Percentiles rank a stretch among this genome's conserved stretches.
Evolutionary conservation across 2,797 vertebrate species (phyloP).

Genomic region (Cyclopterus lumpus): DNA sequence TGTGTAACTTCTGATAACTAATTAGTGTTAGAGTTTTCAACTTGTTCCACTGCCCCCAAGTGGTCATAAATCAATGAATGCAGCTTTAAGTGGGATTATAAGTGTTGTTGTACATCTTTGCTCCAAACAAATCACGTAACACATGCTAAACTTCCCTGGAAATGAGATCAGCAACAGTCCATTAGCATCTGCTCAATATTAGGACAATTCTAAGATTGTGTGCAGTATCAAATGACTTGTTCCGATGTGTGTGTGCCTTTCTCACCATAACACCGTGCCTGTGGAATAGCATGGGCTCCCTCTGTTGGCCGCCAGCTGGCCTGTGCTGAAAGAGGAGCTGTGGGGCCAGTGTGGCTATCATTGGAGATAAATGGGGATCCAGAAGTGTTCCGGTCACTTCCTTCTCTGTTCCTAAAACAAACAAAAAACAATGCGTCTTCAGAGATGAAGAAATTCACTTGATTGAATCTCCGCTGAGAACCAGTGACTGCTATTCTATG

Average conservation of each 20-base stretch:
- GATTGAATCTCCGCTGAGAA: conserved; percentile 66
- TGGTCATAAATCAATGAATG: conserved; percentile 5
- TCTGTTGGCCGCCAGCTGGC: conserved; percentile 74
- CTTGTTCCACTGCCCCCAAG: not conserved
- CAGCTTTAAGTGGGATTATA: not conserved
- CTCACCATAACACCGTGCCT: conserved; percentile 17
- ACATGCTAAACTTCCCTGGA: not conserved
- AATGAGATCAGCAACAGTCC: not conserved
- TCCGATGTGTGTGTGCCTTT: not conserved
- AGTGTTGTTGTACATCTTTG: not conserved
- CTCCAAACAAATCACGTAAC: not conserved
- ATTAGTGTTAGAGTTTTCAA: not conserved
- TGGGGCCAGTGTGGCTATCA: conserved; percentile 51
- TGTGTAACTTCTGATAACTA: not conserved
- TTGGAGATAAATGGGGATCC: conserved; percentile 60
- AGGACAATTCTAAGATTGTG: not conserved
- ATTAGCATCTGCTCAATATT: not conserved
- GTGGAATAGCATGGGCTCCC: conserved; percentile 80
- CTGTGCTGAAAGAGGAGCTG: conserved; percentile 18
- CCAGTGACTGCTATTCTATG: conserved; percentile 49
- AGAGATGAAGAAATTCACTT: conserved; percentile 68
- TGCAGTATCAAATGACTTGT: conserved; percentile 5
- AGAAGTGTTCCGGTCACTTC: conserved; percentile 47
- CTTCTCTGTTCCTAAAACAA: conserved; percentile 16
- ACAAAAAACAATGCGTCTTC: conserved; percentile 38